These are phyloP conservation scores for Hydrolagus affinis DNA, from an alignment of 2,113 vertebrate species.

Conservation along the genomic window DNA sequence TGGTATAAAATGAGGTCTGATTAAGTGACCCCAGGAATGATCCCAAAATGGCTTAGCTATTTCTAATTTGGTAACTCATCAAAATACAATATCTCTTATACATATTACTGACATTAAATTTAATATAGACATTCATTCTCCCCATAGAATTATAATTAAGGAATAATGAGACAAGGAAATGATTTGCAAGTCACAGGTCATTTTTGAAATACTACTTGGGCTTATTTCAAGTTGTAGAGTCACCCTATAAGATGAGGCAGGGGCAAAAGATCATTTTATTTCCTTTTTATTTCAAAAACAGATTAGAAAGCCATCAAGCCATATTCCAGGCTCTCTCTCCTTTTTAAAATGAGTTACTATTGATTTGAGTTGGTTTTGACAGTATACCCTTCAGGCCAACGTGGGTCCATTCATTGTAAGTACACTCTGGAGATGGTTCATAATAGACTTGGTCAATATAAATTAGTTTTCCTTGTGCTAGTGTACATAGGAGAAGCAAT, in stretches of 20 bases:
- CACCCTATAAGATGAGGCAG: not conserved
- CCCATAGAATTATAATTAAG: constrained; percentile 30
- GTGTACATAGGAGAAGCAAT: not conserved
- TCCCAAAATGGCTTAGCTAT: constrained; percentile 29
- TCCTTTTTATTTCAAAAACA: not conserved
- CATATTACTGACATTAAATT: constrained; percentile 19
- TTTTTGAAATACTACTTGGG: constrained; percentile 7
- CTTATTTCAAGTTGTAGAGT: constrained; percentile 5
- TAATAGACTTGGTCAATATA: constrained; percentile 7
- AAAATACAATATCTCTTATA: constrained; percentile 22
- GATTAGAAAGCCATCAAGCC: not conserved
- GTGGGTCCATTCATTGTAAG: constrained; percentile 8
- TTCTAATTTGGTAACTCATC: constrained; percentile 30
- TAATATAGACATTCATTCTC: constrained; percentile 20
- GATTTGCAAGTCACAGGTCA: constrained; percentile 21
- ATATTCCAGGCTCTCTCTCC: not conserved
- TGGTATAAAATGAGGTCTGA: constrained; percentile 23
- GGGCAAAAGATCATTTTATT: constrained; percentile 10
- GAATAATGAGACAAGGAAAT: constrained; percentile 18
- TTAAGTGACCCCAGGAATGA: constrained; percentile 28
- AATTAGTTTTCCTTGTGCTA: constrained; percentile 14
- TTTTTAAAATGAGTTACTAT: constrained; percentile 15
- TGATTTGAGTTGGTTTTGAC: constrained; percentile 16
- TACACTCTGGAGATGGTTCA: constrained; percentile 15
- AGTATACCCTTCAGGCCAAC: constrained; percentile 14